Evolutionary conservation across 2,888 invertebrate genomes (phyloP).

Genomic region (Notodonta ziczac): DNA sequence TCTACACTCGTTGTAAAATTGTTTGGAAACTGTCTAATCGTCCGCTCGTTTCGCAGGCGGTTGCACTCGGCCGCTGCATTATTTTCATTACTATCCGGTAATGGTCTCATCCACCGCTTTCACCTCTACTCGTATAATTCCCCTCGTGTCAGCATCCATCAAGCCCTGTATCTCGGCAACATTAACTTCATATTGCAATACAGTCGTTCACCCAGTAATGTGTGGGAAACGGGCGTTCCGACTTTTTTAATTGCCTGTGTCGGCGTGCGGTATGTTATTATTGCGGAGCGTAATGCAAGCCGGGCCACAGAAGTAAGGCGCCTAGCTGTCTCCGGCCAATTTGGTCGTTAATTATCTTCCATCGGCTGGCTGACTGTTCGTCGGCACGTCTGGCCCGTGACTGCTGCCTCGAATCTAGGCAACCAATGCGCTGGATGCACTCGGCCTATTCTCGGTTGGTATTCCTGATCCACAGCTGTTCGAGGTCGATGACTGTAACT

Average conservation of each 20-base stretch:
- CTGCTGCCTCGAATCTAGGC: slow-evolving; percentile 67
- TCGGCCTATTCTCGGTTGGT: slow-evolving; percentile 56
- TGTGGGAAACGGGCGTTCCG: slow-evolving; percentile 74
- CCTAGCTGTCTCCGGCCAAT: slow-evolving; percentile 80
- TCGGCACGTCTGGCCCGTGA: slow-evolving; percentile 68
- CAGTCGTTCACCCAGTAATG: slow-evolving; percentile 64
- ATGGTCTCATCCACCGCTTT: slow-evolving; percentile 62
- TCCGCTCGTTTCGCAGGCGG: slow-evolving; percentile 46
- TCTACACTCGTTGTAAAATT: slow-evolving; percentile 55
- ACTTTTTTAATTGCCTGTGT: slow-evolving; percentile 73
- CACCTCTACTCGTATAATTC: slow-evolving; percentile 66
- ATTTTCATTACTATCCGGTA: slow-evolving; percentile 59
- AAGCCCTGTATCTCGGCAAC: slow-evolving; percentile 47
- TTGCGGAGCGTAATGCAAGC: slow-evolving; percentile 71
- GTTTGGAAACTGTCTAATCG: slow-evolving; percentile 50
- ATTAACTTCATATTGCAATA: slow-evolving; percentile 44
- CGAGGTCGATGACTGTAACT: slow-evolving; percentile 49
- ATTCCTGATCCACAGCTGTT: slow-evolving; percentile 61
- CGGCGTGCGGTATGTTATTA: slow-evolving; percentile 67
- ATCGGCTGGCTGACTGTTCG: slow-evolving; percentile 62
- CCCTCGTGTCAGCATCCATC: slow-evolving; percentile 48
- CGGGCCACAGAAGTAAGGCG: slow-evolving; percentile 76
- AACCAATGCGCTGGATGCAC: slow-evolving; percentile 53
- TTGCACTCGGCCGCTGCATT: slow-evolving; percentile 54
- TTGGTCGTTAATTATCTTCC: slow-evolving; percentile 77